phyloP scores from a whole-genome alignment of 2,888 invertebrate species.

The Hyalella azteca region DNA sequence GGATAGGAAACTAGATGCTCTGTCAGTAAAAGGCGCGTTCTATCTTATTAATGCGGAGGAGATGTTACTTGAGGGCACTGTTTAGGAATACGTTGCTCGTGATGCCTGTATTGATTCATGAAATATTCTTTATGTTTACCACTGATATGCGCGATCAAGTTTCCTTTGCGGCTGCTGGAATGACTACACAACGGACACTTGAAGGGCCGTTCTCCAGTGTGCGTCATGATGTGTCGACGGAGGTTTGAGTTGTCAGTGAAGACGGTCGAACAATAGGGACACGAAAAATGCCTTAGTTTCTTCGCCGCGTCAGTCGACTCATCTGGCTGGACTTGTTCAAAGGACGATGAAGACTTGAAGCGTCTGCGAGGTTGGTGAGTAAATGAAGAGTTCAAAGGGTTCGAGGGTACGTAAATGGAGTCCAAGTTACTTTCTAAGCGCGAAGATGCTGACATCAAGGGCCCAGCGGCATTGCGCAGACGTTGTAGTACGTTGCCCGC shows the following conservation, averaged over 20 bases:
- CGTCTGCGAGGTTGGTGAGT: neutral
- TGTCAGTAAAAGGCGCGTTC: no score
- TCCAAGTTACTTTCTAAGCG: no score
- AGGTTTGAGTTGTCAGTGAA: conserved; percentile 48
- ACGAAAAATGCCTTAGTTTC: conserved; percentile 1
- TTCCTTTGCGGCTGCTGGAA: conserved; percentile 52
- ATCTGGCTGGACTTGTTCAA: neutral
- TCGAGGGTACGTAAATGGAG: no score
- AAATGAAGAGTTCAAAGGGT: neutral
- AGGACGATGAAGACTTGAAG: neutral
- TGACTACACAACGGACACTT: conserved; percentile 52
- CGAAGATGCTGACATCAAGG: no score
- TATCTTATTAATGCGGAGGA: no score
- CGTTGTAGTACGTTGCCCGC: neutral
- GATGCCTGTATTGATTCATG: neutral
- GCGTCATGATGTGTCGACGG: conserved; percentile 52
- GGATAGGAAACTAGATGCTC: no score
- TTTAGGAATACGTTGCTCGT: no score
- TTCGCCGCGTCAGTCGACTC: neutral
- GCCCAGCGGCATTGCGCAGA: neutral
- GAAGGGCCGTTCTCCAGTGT: conserved; percentile 56
- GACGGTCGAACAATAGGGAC: conserved; percentile 48
- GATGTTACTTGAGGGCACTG: no score
- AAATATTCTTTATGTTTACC: conserved; percentile 27
- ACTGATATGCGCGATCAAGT: conserved; percentile 47